Evolutionary conservation across 23 tunicate genomes (phyloP).

Genomic region (Aplidium turbinatum): DNA sequence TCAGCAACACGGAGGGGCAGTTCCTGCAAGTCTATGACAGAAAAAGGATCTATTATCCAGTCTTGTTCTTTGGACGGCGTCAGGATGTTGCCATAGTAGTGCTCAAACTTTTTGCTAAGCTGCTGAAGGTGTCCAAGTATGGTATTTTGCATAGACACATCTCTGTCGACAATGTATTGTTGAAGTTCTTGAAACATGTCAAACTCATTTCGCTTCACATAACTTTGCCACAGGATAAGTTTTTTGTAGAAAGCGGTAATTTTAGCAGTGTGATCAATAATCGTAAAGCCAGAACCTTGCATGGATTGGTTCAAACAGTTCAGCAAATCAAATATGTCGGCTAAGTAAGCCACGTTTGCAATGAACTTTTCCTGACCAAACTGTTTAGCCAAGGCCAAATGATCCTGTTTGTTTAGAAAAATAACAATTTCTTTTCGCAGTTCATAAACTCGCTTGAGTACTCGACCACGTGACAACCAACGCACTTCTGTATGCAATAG

Average conservation of each 20-base stretch:
- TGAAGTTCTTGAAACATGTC: conserved; percentile 31
- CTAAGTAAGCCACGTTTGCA: conserved; percentile 54
- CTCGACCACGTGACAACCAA: conserved; percentile 48
- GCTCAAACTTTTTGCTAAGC: conserved; percentile 17
- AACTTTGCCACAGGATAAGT: conserved; percentile 35
- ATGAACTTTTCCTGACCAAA: conserved; percentile 36
- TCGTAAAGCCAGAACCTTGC: conserved; percentile 50
- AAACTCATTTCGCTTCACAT: conserved; percentile 15
- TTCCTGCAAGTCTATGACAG: conserved; percentile 29
- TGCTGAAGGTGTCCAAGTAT: conserved; percentile 27
- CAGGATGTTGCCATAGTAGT: conserved; percentile 18
- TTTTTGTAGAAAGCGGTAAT: conserved; percentile 34
- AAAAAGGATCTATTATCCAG: conserved; percentile 51
- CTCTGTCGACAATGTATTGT: conserved; percentile 19
- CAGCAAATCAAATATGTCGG: conserved; percentile 48
- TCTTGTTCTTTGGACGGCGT: conserved; percentile 32
- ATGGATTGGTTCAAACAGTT: conserved; percentile 52
- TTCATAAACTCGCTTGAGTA: conserved; percentile 54
- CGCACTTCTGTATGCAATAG: conserved; percentile 44
- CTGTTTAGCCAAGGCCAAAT: conserved; percentile 46
- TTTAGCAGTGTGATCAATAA: conserved; percentile 54
- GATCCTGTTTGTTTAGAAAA: conserved; percentile 42
- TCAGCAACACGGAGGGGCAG: conserved; percentile 49
- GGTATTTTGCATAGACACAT: conserved; percentile 1
- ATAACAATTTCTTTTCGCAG: conserved; percentile 48